Conservation (phyloP, 1,140 invertebrate species). For the Nomia melanderi region DNA sequence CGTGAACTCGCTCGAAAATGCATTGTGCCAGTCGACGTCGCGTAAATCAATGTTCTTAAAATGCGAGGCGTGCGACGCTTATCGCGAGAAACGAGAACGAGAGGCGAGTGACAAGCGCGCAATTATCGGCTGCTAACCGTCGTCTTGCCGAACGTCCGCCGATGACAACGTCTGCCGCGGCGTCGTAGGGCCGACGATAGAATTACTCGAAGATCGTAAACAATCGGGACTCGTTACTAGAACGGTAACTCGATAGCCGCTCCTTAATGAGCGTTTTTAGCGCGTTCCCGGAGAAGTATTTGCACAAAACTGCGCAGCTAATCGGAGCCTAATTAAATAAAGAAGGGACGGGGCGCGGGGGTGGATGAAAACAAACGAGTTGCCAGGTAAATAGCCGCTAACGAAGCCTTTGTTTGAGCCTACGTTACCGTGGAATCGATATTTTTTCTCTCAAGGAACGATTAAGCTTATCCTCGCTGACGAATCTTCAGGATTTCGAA, state of each 20-base stretch:
- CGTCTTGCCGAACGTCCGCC: neutral
- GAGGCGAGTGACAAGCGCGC: neutral
- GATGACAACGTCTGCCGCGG: constrained; percentile 27
- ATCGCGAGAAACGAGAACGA: neutral
- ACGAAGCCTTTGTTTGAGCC: constrained; percentile 40
- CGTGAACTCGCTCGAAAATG: no score
- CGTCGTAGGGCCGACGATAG: constrained; percentile 20
- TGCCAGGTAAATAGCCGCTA: constrained; percentile 56
- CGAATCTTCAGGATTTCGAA: neutral
- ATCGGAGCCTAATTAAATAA: constrained; percentile 66
- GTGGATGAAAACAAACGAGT: constrained; percentile 56
- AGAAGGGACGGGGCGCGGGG: constrained; percentile 25
- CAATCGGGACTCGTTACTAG: constrained; percentile 63
- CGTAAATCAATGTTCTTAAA: neutral
- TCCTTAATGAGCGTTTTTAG: constrained; percentile 65
- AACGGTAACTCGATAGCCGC: constrained; percentile 59
- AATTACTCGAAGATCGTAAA: constrained; percentile 59
- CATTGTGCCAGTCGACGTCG: no score
- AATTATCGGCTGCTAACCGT: neutral
- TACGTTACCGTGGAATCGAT: constrained; percentile 5
- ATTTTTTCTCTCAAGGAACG: constrained; percentile 16
- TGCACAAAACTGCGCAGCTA: constrained; percentile 62
- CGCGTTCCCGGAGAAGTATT: constrained; percentile 59
- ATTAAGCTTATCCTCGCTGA: neutral
- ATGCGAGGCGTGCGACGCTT: neutral